phyloP scores from a whole-genome alignment of 2,888 invertebrate species.

The Drosophila affinis region DNA sequence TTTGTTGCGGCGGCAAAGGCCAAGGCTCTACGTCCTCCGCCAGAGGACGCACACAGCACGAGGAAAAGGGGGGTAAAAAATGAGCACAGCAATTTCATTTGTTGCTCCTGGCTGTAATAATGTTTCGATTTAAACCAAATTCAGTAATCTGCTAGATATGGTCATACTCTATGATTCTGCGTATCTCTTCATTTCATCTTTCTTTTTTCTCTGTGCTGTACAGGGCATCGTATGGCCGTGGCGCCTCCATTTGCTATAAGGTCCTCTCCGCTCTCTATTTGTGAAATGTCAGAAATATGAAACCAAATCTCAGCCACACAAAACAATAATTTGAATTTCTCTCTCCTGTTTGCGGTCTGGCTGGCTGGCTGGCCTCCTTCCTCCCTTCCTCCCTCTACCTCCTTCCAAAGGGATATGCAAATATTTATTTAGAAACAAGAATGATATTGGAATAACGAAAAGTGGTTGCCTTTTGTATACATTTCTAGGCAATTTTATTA shows the following conservation, averaged over 20 bases:
- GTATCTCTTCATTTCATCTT: too few relatives aligned
- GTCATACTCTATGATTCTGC: too few relatives aligned
- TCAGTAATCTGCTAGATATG: too few relatives aligned
- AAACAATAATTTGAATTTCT: slow-evolving; percentile 45
- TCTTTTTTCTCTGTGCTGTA: not conserved
- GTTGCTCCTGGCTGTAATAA: too few relatives aligned
- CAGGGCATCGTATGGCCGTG: not conserved
- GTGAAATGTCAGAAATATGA: slow-evolving; percentile 31
- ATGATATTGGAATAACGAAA: slow-evolving; percentile 4
- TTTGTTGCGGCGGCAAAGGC: too few relatives aligned
- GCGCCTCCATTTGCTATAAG: not conserved
- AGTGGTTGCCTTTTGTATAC: not conserved
- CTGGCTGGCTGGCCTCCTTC: not conserved
- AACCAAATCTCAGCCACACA: slow-evolving; percentile 37
- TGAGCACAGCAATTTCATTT: too few relatives aligned
- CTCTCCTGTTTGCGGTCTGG: not conserved
- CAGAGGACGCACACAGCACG: too few relatives aligned
- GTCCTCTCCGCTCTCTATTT: not conserved
- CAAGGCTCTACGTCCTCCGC: too few relatives aligned
- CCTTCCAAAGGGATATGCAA: slow-evolving; percentile 19
- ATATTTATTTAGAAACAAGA: slow-evolving; percentile 26
- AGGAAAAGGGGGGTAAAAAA: too few relatives aligned
- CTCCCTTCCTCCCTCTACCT: not conserved
- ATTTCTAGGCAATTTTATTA: slow-evolving; percentile 1
- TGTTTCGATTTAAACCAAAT: too few relatives aligned